A percentile compares a stretch with the other conserved stretches of the same genome.
Evolutionary conservation across 2,797 vertebrate species (phyloP).

Genomic region (Lutjanus argentimaculatus): DNA sequence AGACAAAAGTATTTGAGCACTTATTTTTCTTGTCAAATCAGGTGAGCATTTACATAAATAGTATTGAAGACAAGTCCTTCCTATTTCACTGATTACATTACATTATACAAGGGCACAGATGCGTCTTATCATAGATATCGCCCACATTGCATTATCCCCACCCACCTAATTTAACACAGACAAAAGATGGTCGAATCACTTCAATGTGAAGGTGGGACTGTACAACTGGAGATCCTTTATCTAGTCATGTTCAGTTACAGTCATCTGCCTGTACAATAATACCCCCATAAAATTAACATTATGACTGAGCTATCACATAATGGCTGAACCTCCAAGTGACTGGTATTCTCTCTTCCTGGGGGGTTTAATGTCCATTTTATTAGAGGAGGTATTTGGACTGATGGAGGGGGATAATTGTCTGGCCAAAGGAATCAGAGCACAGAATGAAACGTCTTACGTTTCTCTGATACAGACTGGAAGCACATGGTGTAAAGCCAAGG

Average conservation of each 20-base stretch:
- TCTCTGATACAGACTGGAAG: constrained; percentile 63
- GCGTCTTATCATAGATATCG: constrained; percentile 20
- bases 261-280: constrained; percentile 59
- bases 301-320: constrained; percentile 73
- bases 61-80: background rate
- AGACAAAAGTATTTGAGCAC: background rate
- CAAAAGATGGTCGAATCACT: constrained; percentile 21
- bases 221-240: constrained; percentile 31
- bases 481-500: constrained; percentile 68
- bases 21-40: background rate
- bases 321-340: constrained; percentile 63
- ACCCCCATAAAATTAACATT: constrained; percentile 68
- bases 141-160: background rate
- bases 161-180: constrained; percentile 17
- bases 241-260: constrained; percentile 39
- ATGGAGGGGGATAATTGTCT: constrained; percentile 57
- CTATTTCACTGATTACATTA: background rate
- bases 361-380: constrained; percentile 73
- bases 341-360: constrained; percentile 59
- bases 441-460: constrained; percentile 65
- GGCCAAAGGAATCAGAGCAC: constrained; percentile 54
- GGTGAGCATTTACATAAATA: background rate
- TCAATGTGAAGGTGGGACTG: constrained; percentile 32
- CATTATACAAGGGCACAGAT: constrained; percentile 28
- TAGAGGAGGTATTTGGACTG: constrained; percentile 66